These are phyloP conservation scores for Taenioides sp. DNA, from an alignment of 2,797 vertebrate species.

Conservation along the genomic window DNA sequence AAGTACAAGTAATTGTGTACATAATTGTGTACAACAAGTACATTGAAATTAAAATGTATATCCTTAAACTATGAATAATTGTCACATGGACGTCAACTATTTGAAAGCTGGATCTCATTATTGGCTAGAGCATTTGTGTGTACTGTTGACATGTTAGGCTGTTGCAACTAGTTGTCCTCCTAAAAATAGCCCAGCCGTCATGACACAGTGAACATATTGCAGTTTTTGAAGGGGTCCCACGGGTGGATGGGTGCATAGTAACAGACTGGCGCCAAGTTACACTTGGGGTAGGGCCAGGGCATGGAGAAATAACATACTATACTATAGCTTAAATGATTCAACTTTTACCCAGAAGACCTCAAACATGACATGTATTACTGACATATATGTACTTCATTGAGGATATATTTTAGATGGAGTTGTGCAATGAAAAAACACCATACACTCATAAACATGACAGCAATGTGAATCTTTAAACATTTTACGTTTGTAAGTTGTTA, in stretches of 20 bases:
- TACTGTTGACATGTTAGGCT: slow-evolving; percentile 45
- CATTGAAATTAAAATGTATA: not conserved
- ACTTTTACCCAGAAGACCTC: slow-evolving; percentile 15
- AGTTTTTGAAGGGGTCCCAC: slow-evolving; percentile 50
- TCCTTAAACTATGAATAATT: not conserved
- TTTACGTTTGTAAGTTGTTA: not conserved
- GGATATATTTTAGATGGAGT: not conserved
- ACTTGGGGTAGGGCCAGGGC: slow-evolving; percentile 8
- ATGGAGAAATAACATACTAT: slow-evolving; percentile 8
- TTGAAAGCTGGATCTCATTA: not conserved
- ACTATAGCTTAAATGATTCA: slow-evolving; percentile 10
- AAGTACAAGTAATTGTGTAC: no score
- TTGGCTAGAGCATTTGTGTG: slow-evolving; percentile 41
- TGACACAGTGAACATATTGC: slow-evolving; percentile 53
- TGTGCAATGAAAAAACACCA: not conserved
- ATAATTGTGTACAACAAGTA: no score
- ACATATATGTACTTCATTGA: not conserved
- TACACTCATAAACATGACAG: not conserved
- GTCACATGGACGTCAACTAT: not conserved
- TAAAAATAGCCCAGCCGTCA: slow-evolving; percentile 74
- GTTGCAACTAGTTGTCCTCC: slow-evolving; percentile 51
- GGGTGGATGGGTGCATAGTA: slow-evolving; percentile 59
- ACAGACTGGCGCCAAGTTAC: slow-evolving; percentile 60
- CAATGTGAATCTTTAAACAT: not conserved
- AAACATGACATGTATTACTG: not conserved